These are phyloP conservation scores for Knipowitschia caucasica DNA, from an alignment of 2,797 vertebrate genomes.

Conservation along the genomic window DNA sequence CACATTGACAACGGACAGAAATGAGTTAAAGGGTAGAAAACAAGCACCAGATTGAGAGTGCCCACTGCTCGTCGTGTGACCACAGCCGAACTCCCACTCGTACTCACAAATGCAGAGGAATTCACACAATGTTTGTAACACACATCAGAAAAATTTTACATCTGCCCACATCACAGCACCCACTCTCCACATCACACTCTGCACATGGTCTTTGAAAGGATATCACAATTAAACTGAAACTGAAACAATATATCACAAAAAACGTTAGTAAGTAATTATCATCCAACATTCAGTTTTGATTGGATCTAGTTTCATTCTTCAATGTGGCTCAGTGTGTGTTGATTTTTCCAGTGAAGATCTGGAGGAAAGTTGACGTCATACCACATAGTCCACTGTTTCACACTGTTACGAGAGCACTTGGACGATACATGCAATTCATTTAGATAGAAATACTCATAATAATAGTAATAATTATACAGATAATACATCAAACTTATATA, in stretches of 20 bases:
- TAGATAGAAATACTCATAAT: conserved; percentile 1
- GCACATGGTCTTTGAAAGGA: conserved; percentile 3
- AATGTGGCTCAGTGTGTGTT: neutral
- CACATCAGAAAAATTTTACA: conserved; percentile 49
- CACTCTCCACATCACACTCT: conserved; percentile 19
- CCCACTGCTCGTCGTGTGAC: conserved; percentile 29
- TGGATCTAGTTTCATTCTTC: neutral
- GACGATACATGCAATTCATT: neutral
- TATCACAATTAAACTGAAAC: neutral
- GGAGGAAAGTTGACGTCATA: neutral
- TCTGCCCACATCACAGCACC: conserved; percentile 44
- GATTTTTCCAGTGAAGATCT: neutral
- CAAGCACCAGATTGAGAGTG: conserved; percentile 6
- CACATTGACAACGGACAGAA: neutral
- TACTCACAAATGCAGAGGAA: conserved; percentile 45
- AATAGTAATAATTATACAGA: no score
- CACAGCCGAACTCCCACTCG: conserved; percentile 56
- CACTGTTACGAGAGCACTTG: neutral
- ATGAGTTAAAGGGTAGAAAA: conserved; percentile 9
- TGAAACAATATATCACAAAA: neutral
- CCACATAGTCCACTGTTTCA: neutral
- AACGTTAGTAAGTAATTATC: neutral
- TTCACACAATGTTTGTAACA: conserved; percentile 54
- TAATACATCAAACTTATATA: no score
- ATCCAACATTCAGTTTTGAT: neutral